phyloP scores from a whole-genome alignment of 2,797 vertebrate genomes.

The Lateolabrax maculatus region DNA sequence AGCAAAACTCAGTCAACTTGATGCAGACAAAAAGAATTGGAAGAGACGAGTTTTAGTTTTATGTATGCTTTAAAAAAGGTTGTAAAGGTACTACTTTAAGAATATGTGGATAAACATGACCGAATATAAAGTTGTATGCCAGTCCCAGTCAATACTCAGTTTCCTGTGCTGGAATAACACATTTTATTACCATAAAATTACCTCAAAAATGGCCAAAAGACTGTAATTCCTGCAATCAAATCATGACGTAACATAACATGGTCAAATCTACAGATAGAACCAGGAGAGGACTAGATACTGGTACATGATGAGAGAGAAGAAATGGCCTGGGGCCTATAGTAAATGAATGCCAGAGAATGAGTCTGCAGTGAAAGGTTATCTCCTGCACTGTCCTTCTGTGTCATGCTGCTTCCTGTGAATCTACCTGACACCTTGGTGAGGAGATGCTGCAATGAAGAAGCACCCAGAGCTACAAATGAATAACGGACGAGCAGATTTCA shows the following conservation, averaged over 20 bases:
- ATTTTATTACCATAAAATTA: constrained; percentile 3
- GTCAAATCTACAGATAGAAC: constrained; percentile 28
- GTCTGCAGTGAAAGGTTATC: constrained; percentile 70
- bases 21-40: constrained; percentile 6
- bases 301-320: constrained; percentile 42
- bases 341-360: constrained; percentile 48
- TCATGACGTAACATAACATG: constrained; percentile 23
- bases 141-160: neutral
- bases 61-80: neutral
- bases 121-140: constrained; percentile 1
- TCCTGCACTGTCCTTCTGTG: constrained; percentile 67
- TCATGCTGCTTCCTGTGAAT: constrained; percentile 53
- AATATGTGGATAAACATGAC: neutral
- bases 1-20: neutral
- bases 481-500: constrained; percentile 67
- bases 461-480: constrained; percentile 57
- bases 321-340: constrained; percentile 41
- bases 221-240: neutral
- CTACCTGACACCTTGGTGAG: constrained; percentile 59
- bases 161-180: neutral
- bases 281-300: constrained; percentile 23
- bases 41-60: constrained; percentile 2
- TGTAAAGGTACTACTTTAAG: neutral
- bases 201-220: neutral
- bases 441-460: constrained; percentile 49